Base-by-base conservation (phyloP, 92 coral and sea anemone genomes). In the Paragorgia papillata region DNA sequence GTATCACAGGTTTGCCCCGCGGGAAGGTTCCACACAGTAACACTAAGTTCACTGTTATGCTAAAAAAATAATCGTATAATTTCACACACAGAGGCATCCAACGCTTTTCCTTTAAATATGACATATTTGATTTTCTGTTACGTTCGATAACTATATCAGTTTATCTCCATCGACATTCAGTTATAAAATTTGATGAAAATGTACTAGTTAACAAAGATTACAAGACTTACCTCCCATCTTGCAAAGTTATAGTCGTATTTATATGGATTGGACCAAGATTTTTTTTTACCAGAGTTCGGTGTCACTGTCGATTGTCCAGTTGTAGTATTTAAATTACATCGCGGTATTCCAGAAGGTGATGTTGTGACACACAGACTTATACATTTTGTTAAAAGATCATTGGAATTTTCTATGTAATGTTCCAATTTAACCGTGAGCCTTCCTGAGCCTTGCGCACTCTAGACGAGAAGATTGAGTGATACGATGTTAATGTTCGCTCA, bases 251-350 rank as follows among this genome's bases (percentile, higher is more conserved):
- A 70, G 8, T 0, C 1, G 25, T 29, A 51, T 50, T 6, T 34
- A 14, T 53, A 4, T 18, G 64, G 63, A 13, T 21, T 25, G 44
- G 63, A 50, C 0, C 9, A 56, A 56, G 62, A 3, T 7, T 3
- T 56, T 56, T 6, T 22, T 8, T 17, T 56, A 3, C 30, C 18
- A 3, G 30, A 1, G 1, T 31, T 56, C 14, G 22, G 1, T 2
- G 3, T 22, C 30, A 17, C 62, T 56, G 29, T 56, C 6, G 62
- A 14, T 13, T 56, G 29, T 22, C 35, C 44, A 53, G 22, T 21
- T 20, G 64, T 71, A 1, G 78, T 53, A 51, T 71, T 71, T 29
- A 71, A 41, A 34, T 53, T 53, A 35, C 78, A 71, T 13, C 64
- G 46, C 26, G 59, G 58, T 24, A 17, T 24, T 33, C 33, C 33